Evolutionary conservation across 2,797 vertebrate species (phyloP).

Genomic region (Microctenopoma lineatum): DNA sequence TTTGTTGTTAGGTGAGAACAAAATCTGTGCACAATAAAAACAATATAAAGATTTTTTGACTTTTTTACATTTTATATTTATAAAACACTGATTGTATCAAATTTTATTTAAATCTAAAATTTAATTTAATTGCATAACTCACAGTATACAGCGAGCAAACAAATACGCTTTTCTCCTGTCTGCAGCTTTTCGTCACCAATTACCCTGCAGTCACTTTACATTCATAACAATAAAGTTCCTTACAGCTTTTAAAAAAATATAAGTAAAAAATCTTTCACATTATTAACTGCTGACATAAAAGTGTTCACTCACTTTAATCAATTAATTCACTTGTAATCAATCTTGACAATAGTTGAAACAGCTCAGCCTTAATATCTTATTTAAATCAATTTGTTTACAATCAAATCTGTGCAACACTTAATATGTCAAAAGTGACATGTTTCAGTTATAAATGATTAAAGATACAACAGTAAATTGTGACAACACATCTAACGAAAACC

Average conservation of each 20-base stretch:
- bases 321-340: constrained; percentile 8
- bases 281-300: constrained; percentile 10
- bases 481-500: too few relatives aligned
- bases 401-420: too few relatives aligned
- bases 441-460: too few relatives aligned
- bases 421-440: too few relatives aligned
- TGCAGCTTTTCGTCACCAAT: constrained; percentile 38
- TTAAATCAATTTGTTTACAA: too few relatives aligned
- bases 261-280: constrained; percentile 2
- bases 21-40: too few relatives aligned
- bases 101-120: background rate
- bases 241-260: background rate
- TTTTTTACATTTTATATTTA: background rate
- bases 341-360: constrained; percentile 1
- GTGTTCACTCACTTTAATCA: constrained; percentile 1
- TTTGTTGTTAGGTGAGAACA: too few relatives aligned
- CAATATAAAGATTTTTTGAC: too few relatives aligned
- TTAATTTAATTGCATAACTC: constrained; percentile 7
- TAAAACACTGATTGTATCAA: background rate
- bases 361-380: background rate
- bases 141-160: background rate
- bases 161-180: constrained; percentile 13
- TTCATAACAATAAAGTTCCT: constrained; percentile 20
- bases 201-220: constrained; percentile 13
- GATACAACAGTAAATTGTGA: too few relatives aligned